phyloP scores from a whole-genome alignment of 2,113 vertebrate species.

The Ploceus nigricollis region DNA sequence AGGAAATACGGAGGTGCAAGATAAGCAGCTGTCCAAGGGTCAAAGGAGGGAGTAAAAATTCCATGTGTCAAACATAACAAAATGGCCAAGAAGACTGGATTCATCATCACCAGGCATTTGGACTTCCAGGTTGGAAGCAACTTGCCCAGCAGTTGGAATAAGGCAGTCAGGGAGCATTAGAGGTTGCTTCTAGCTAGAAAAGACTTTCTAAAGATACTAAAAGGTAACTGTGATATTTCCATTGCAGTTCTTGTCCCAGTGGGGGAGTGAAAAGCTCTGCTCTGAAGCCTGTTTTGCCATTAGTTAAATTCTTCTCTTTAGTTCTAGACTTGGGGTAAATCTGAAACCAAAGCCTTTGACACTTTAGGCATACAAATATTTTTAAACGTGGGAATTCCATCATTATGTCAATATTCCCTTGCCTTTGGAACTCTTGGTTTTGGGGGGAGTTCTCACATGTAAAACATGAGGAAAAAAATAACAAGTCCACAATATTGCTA shows the following conservation, averaged over 20 bases:
- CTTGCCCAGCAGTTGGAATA: neutral
- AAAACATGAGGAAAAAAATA: neutral
- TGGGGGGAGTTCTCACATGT: fast-evolving
- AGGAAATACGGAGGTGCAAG: neutral
- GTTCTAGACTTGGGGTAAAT: neutral
- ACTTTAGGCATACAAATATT: neutral
- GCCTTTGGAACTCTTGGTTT: neutral
- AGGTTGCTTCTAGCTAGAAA: neutral
- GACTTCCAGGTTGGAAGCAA: neutral
- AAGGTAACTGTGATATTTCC: neutral
- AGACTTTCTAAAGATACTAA: neutral
- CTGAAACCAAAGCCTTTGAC: neutral
- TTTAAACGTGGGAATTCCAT: neutral
- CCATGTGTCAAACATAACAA: neutral
- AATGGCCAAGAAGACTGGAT: neutral
- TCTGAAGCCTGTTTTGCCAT: neutral
- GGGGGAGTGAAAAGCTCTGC: neutral
- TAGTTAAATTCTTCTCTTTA: neutral
- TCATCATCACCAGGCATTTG: neutral
- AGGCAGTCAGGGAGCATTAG: neutral
- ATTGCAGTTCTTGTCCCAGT: neutral
- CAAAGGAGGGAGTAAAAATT: neutral
- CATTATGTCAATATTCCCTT: neutral
- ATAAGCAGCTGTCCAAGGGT: neutral
- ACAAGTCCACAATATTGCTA: neutral